These are phyloP conservation scores for Dysdera silvatica DNA, from an alignment of 1,140 invertebrate genomes.

Conservation along the genomic window DNA sequence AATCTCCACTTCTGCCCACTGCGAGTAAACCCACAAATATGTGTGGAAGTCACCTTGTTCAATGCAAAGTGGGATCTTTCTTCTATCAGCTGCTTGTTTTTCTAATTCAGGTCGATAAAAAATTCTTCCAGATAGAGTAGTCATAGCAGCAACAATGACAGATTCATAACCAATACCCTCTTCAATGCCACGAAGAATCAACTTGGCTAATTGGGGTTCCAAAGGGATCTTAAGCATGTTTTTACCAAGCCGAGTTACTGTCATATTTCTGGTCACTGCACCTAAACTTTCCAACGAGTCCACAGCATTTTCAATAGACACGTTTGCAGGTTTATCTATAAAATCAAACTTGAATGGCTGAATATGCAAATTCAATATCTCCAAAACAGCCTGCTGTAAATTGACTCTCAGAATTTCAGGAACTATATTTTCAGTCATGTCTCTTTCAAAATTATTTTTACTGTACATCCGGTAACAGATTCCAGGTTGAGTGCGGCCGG, in stretches of 20 bases:
- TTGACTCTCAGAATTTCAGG: conserved; percentile 91
- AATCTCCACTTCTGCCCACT: conserved; percentile 1
- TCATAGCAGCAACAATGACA: conserved; percentile 74
- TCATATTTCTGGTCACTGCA: conserved; percentile 70
- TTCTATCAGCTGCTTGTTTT: conserved; percentile 51
- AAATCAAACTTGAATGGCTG: conserved; percentile 54
- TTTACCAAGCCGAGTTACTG: conserved; percentile 69
- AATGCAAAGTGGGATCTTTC: conserved; percentile 51
- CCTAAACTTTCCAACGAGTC: conserved; percentile 81
- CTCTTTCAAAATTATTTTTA: conserved; percentile 69
- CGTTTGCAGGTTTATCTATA: conserved; percentile 63
- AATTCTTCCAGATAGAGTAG: conserved; percentile 82
- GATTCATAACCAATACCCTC: conserved; percentile 84
- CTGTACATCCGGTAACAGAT: conserved; percentile 77
- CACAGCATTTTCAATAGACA: conserved; percentile 71
- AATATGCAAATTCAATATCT: conserved; percentile 90
- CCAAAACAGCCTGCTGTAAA: conserved; percentile 72
- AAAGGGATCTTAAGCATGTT: conserved; percentile 89
- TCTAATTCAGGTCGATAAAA: conserved; percentile 47
- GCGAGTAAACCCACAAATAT: conserved; percentile 71
- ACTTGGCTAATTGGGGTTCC: conserved; percentile 75
- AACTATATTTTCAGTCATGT: conserved; percentile 61
- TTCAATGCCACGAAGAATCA: conserved; percentile 65
- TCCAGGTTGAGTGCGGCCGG: conserved; percentile 61
- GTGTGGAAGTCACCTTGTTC: conserved; percentile 87